phyloP scores from a whole-genome alignment of 2,113 vertebrate species.

The Sorex fumeus region DNA sequence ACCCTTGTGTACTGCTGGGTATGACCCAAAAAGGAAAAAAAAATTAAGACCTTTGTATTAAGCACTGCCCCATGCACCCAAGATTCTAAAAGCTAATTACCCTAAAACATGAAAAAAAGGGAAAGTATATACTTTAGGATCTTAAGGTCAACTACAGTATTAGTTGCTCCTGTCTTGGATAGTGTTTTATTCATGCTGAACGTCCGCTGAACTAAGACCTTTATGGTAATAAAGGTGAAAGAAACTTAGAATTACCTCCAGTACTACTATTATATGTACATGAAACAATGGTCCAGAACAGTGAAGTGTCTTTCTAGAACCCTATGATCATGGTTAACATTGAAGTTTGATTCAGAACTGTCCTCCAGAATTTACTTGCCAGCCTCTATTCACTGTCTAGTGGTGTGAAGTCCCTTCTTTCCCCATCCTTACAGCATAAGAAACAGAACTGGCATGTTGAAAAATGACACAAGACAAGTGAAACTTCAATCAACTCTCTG shows the following conservation, averaged over 20 bases:
- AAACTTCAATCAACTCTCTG: neutral
- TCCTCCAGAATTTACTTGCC: neutral
- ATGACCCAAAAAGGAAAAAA: too few relatives aligned
- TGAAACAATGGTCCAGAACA: neutral
- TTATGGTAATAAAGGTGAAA: neutral
- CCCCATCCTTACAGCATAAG: neutral
- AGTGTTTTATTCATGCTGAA: too few relatives aligned
- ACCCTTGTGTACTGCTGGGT: too few relatives aligned
- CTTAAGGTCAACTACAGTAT: too few relatives aligned
- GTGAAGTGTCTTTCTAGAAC: neutral
- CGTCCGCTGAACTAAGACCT: neutral
- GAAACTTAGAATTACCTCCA: neutral
- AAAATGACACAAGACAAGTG: neutral
- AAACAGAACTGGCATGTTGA: neutral
- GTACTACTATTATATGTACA: neutral
- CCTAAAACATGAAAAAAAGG: too few relatives aligned
- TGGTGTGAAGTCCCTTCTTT: rapidly evolving
- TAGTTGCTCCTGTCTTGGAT: too few relatives aligned
- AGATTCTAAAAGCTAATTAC: too few relatives aligned
- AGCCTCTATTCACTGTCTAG: neutral
- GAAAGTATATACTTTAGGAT: too few relatives aligned
- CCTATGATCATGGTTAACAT: neutral
- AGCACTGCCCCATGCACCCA: too few relatives aligned
- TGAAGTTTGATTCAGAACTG: neutral
- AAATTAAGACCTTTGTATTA: too few relatives aligned